Base-by-base conservation (phyloP, 2,113 vertebrate species). In the Cranoglanis bouderius region DNA sequence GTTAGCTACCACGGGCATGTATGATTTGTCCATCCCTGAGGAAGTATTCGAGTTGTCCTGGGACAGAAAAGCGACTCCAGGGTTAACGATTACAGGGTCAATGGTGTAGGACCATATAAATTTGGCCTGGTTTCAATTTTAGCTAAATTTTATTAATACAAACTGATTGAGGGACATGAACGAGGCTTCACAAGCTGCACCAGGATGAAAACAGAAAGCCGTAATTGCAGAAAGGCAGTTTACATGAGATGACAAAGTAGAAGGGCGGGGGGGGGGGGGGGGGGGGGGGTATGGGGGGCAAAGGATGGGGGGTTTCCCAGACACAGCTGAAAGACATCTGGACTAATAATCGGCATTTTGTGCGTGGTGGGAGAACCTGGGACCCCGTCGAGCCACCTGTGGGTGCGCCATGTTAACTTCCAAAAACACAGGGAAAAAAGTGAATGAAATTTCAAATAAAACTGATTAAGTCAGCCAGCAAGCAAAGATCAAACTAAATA, bases 281-380 rank as follows among this genome's bases (percentile, higher is more conserved):
- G 46, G 46, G 46, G 43, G 6, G 6, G 43, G 43, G 43, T 46
- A 6, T 24, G n/a, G 65, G 18, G 21, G 7, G 21, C 24, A 38
- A 55, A 57, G 19, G 19, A 85, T 8, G 21, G 43, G 16, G 61
- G 81, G 14, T 72, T 81, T 88, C 86, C 82, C 91, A 88, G 46
- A 65, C 77, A 90, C 88, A 89, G 85, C 86, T 89, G 88, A 90
- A 91, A 91, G 72, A 87, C 82, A 91, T 89, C 91, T 88, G 57
- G 87, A 75, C 82, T 87, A 88, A 87, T 84, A 91, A 91, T 91
- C 57, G 59, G 78, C 65, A 89, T 90, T 90, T 89, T 88, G 88
- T 83, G 88, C 32, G 13, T 72, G n/a, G 85, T 87, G 81, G 51
- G 74, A 72, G 78, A 65, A 86, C 72, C 72, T 78, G 82, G 82